A percentile compares a stretch with the other conserved stretches of the same genome.
Conservation (phyloP, 2,888 invertebrate genomes). For the Synergus umbraculus region DNA sequence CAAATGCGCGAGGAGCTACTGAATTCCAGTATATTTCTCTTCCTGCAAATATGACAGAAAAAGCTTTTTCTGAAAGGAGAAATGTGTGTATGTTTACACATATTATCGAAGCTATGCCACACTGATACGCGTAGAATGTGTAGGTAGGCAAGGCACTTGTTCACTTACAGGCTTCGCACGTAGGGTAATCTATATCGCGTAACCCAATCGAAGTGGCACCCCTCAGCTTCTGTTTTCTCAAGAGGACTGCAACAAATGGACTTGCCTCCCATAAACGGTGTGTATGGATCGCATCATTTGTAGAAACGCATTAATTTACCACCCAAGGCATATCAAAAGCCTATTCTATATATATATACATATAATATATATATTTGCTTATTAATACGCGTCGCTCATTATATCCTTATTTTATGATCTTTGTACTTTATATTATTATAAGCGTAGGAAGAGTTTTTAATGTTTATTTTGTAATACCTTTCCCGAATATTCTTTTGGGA, state of each 20-base stretch:
- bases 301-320: slow-evolving; percentile 10
- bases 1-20: neutral
- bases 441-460: too few relatives aligned
- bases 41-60: neutral
- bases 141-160: neutral
- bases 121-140: slow-evolving; percentile 2
- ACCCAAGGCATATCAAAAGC: neutral
- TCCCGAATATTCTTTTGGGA: too few relatives aligned
- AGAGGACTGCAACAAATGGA: slow-evolving; percentile 33
- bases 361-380: too few relatives aligned
- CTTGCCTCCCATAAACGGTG: slow-evolving; percentile 21
- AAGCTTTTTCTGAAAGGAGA: neutral
- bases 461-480: too few relatives aligned
- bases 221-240: slow-evolving; percentile 31
- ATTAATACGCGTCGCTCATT: too few relatives aligned
- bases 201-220: slow-evolving; percentile 19
- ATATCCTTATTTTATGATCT: too few relatives aligned
- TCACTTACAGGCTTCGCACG: neutral
- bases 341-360: too few relatives aligned
- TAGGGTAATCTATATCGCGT: too few relatives aligned
- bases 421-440: too few relatives aligned
- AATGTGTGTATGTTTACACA: slow-evolving; percentile 16
- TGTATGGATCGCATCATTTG: slow-evolving; percentile 25
- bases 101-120: slow-evolving; percentile 13
- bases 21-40: neutral